Percentiles rank a stretch among this genome's conserved stretches.
phyloP scores from a whole-genome alignment of 2,888 invertebrate species.

The Alloplasta piceator region DNA sequence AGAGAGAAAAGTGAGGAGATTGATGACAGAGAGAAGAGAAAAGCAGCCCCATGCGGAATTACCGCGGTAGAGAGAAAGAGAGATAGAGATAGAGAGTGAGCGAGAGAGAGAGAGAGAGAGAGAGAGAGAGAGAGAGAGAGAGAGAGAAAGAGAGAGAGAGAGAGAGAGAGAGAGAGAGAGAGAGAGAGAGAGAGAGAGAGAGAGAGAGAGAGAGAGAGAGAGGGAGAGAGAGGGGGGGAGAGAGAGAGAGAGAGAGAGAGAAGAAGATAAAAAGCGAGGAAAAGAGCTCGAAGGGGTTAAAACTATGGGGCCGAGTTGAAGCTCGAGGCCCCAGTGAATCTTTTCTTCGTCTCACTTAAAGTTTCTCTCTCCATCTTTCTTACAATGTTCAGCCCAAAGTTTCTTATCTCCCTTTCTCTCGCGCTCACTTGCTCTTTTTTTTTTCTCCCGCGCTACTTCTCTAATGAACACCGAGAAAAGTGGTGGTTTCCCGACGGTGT shows the following conservation, averaged over 20 bases:
- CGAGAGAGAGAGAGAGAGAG: too few species aligned
- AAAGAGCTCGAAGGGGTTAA: constrained; percentile 37
- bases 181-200: too few species aligned
- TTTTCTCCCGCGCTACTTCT: background rate
- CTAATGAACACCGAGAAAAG: constrained; percentile 51
- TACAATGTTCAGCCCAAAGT: constrained; percentile 18
- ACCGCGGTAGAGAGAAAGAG: background rate
- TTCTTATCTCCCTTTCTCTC: constrained; percentile 23
- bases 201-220: too few species aligned
- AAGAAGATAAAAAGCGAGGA: constrained; percentile 6
- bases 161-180: too few species aligned
- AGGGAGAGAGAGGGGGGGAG: too few species aligned
- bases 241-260: too few species aligned
- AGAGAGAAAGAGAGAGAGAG: too few species aligned
- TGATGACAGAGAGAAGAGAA: constrained; percentile 29
- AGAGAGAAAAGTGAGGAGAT: constrained; percentile 32
- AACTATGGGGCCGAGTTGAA: constrained; percentile 6
- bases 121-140: too few species aligned
- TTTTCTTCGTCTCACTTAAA: constrained; percentile 36
- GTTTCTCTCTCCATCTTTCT: background rate
- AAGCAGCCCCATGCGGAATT: constrained; percentile 3
- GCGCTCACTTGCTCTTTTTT: background rate
- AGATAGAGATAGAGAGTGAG: too few species aligned
- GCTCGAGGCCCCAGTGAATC: constrained; percentile 27
- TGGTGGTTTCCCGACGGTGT: constrained; percentile 33